Evolutionary conservation across 2,888 invertebrate species (phyloP), one percentile per base, ranked within the genome.

Genomic region (Adela reaumurella): DNA sequence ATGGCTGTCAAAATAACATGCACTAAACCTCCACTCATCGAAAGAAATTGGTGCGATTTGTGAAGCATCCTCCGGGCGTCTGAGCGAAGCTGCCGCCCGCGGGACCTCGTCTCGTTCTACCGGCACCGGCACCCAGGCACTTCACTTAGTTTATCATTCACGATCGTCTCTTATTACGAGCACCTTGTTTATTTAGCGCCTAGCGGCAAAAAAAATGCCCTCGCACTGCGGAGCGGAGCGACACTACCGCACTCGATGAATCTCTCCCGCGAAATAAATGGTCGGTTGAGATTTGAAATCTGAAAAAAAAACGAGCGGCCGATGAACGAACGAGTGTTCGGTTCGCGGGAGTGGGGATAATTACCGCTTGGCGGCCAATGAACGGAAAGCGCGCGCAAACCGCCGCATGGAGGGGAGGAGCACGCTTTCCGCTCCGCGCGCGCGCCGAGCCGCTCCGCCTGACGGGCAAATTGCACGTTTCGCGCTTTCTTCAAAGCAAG

Each of bases 11-110:
- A 65, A 66, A 60, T 57, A 58, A 86, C 86, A 86, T 86, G 86
- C 81, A 86, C 86, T 83, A 85, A 83, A 86, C 83, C 85, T 85
- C 81, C 85, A 86, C 85, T 81, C 86, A 86, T 83, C 86, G 81
- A 84, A 82, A 82, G 82, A 81, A 79, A 76, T 78, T 79, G 79
- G 76, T 74, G 61, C 67, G 64, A 62, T 59, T 62, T 61, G 57
- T 57, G 60, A 52, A 54, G 61, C 57, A 14, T 3, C 56, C 57
- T 54, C 16, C 20, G 29, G 4, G 49, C 52, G 28, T 29, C 48
- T 35, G 8, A 6, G 24, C 24, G 24, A 6, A 24, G 24, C 35
- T 14, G 35, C 35, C 35, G 43, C 17, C 43, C 47, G 28, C n/a
- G 20, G 16, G 19, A 24, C 16, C 35, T 35, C 14, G 8, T 35